Conservation (phyloP, 37 sponge, comb jelly and placozoan species). For the Aplysina aerophoba region DNA sequence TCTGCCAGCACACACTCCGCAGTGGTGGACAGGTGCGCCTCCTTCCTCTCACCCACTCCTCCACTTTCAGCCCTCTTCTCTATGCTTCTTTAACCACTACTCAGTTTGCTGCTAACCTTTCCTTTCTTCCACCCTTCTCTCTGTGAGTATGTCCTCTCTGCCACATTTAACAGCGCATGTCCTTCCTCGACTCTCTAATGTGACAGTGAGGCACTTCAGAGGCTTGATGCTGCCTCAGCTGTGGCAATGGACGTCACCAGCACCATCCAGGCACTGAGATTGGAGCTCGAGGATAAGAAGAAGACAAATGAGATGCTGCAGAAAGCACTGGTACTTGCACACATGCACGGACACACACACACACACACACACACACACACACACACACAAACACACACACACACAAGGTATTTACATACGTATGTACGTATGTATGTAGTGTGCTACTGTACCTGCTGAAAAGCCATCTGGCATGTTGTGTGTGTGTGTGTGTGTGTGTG, state of each 20-base stretch:
- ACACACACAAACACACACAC: too few species aligned
- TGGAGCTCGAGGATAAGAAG: conserved; percentile 88
- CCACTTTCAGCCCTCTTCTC: too few species aligned
- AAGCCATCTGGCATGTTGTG: too few species aligned
- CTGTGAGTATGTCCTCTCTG: too few species aligned
- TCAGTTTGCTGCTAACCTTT: background rate
- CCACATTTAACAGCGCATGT: background rate
- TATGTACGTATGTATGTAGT: background rate
- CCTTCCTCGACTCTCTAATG: background rate
- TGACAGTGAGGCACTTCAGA: background rate
- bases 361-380: background rate
- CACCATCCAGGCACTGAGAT: conserved; percentile 68
- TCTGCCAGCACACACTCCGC: background rate
- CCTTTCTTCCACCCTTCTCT: too few species aligned
- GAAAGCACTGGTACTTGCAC: conserved; percentile 58
- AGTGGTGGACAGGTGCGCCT: background rate
- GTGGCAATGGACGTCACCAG: conserved; percentile 77
- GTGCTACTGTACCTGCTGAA: background rate
- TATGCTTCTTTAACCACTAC: background rate
- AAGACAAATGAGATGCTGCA: conserved; percentile 88
- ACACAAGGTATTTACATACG: too few species aligned
- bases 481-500: too few species aligned
- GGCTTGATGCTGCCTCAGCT: conserved; percentile 63
- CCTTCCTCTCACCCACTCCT: background rate
- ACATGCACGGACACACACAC: background rate